Percentiles rank a stretch among this genome's conserved stretches.
These are phyloP conservation scores for Apoderus coryli DNA, from an alignment of 2,888 invertebrate species.

Conservation along the genomic window DNA sequence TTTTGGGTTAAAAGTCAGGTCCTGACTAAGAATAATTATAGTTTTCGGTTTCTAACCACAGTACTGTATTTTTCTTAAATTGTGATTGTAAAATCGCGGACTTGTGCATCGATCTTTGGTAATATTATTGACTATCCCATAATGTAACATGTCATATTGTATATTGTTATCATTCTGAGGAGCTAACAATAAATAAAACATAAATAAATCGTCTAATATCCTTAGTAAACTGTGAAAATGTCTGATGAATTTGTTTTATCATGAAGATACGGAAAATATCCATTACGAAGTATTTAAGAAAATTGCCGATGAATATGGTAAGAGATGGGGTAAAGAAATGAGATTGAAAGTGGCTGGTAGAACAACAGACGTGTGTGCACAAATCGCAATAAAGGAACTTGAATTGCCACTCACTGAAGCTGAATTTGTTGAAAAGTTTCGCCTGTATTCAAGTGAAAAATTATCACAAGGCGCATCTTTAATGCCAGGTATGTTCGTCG, in stretches of 20 bases:
- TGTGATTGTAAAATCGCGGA: no score
- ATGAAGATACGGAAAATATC: constrained; percentile 58
- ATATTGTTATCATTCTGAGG: no score
- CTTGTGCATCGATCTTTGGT: no score
- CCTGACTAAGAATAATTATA: no score
- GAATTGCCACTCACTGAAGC: constrained; percentile 49
- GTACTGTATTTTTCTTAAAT: no score
- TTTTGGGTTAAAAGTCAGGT: no score
- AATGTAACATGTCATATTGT: no score
- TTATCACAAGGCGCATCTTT: constrained; percentile 50
- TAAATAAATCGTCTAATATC: constrained; percentile 1
- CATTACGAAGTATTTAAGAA: constrained; percentile 58
- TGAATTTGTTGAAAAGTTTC: constrained; percentile 43
- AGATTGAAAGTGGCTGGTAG: constrained; percentile 59
- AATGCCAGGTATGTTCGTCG: constrained; percentile 54
- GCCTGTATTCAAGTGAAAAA: constrained; percentile 36
- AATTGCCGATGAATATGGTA: constrained; percentile 49
- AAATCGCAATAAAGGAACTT: constrained; percentile 38
- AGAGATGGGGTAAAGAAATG: constrained; percentile 59
- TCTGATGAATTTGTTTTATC: no score
- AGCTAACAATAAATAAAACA: no score
- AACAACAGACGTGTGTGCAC: constrained; percentile 43
- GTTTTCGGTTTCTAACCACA: no score
- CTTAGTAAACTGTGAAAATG: neutral
- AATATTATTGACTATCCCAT: no score